These are phyloP conservation scores for Drosophila repletoides DNA, from an alignment of 1,140 invertebrate genomes.

Conservation along the genomic window DNA sequence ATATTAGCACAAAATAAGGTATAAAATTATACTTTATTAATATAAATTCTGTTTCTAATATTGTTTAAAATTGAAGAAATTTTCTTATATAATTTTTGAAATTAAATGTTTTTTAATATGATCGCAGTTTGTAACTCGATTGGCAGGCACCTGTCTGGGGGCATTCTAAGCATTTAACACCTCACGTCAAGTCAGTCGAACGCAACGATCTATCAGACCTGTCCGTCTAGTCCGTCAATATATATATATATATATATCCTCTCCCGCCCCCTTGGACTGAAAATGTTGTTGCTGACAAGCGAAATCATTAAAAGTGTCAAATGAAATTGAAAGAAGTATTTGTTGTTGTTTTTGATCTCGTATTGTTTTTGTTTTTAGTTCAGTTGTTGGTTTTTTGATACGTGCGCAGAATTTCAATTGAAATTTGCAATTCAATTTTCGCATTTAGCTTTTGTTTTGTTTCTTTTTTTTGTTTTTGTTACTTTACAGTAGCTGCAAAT, in stretches of 20 bases:
- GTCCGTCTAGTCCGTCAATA: slow-evolving; percentile 36
- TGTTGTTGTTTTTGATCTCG: neutral
- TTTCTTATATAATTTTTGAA: too few species aligned
- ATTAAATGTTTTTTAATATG: neutral
- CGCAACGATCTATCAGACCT: slow-evolving; percentile 68
- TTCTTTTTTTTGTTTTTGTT: too few species aligned
- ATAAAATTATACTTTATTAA: too few species aligned
- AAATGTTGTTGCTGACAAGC: slow-evolving; percentile 56
- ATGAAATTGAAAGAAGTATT: slow-evolving; percentile 58
- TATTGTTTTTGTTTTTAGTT: slow-evolving; percentile 8
- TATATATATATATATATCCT: too few species aligned
- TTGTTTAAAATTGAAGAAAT: too few species aligned
- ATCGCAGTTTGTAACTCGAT: slow-evolving; percentile 23
- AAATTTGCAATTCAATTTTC: slow-evolving; percentile 75
- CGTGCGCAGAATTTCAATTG: slow-evolving; percentile 65
- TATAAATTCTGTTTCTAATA: too few species aligned
- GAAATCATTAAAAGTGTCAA: slow-evolving; percentile 77
- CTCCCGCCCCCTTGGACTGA: neutral
- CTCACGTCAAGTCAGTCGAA: slow-evolving; percentile 56
- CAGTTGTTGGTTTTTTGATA: slow-evolving; percentile 26
- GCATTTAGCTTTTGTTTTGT: slow-evolving; percentile 40
- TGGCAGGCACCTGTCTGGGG: slow-evolving; percentile 37
- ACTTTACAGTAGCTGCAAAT: neutral
- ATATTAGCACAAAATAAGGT: too few species aligned
- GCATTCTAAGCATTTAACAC: slow-evolving; percentile 38